These are phyloP conservation scores for Danio tinwini DNA, from an alignment of 2,797 vertebrate genomes.

Conservation along the genomic window DNA sequence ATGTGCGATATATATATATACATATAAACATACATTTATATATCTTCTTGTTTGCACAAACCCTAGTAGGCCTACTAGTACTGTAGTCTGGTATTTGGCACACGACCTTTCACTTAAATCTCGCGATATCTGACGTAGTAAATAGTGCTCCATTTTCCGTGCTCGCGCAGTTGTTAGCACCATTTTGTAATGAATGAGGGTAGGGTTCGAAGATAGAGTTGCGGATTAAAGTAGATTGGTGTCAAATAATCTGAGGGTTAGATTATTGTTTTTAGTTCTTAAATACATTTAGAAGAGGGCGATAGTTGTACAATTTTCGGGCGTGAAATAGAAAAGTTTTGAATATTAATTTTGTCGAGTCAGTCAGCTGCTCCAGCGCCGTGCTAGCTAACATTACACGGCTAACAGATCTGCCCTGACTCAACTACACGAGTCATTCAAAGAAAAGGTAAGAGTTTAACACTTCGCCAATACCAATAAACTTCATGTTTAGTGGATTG, in stretches of 20 bases:
- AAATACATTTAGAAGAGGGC: neutral
- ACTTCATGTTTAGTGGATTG: neutral
- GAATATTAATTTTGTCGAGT: constrained; percentile 14
- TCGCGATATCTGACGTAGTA: constrained; percentile 55
- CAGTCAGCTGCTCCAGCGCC: constrained; percentile 7
- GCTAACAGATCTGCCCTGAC: constrained; percentile 20
- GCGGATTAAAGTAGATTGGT: neutral
- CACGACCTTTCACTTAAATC: constrained; percentile 1
- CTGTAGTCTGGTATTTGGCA: neutral
- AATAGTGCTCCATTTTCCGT: constrained; percentile 73
- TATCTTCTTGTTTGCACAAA: neutral
- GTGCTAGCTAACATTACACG: constrained; percentile 4
- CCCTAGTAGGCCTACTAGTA: neutral
- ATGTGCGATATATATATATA: no score
- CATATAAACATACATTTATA: no score
- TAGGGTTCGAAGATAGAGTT: neutral
- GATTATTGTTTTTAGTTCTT: neutral
- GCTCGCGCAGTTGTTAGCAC: constrained; percentile 49
- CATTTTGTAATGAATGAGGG: constrained; percentile 64
- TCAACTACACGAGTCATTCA: neutral
- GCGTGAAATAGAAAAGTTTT: neutral
- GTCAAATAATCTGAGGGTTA: neutral
- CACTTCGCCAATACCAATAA: no score
- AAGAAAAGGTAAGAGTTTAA: constrained; percentile 6
- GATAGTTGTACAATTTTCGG: neutral